Evolutionary conservation across 2,797 vertebrate genomes (phyloP).

Genomic region (Enteromius unitaeniatus): DNA sequence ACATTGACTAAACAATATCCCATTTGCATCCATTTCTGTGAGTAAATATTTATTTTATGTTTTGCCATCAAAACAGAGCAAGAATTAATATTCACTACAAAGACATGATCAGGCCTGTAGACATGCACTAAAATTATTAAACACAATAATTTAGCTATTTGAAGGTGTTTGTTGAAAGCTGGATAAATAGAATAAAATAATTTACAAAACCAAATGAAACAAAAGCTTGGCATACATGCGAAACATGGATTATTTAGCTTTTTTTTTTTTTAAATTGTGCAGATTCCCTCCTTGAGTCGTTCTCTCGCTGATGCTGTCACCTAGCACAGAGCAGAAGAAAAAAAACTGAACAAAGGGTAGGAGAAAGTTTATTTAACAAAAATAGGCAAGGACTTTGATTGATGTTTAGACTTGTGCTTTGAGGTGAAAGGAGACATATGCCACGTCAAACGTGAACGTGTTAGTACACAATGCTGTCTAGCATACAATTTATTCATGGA

Average conservation of each 20-base stretch:
- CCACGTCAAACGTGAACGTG: constrained; percentile 65
- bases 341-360: constrained; percentile 47
- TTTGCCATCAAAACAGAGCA: neutral
- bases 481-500: constrained; percentile 66
- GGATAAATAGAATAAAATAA: neutral
- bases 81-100: neutral
- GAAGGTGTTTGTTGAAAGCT: neutral
- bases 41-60: neutral
- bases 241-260: too few species aligned
- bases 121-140: neutral
- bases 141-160: neutral
- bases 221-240: neutral
- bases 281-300: constrained; percentile 15
- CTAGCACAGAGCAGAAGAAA: constrained; percentile 15
- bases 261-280: too few species aligned
- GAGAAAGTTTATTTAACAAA: constrained; percentile 64
- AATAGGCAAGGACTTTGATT: constrained; percentile 67
- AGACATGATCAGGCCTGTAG: neutral
- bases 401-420: constrained; percentile 66
- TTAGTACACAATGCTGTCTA: constrained; percentile 53
- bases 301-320: constrained; percentile 26
- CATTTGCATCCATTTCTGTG: neutral
- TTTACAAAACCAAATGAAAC: too few species aligned
- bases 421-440: constrained; percentile 67
- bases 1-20: constrained; percentile 16